Evolutionary conservation across 2,888 invertebrate genomes (phyloP).

Genomic region (Acrocera orbiculus): DNA sequence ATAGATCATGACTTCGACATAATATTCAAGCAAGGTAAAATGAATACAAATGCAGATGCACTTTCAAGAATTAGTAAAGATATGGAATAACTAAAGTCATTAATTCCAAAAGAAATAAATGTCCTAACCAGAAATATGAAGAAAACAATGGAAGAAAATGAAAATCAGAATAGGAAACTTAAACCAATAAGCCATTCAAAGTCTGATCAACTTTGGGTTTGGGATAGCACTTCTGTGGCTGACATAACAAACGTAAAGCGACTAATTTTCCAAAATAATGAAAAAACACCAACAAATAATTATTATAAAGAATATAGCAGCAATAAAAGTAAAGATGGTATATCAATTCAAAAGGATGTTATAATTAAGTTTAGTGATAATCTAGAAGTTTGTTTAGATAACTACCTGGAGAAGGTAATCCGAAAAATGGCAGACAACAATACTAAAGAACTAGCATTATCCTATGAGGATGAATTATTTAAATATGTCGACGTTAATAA

Average conservation of each 20-base stretch:
- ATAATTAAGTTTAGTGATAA: not conserved
- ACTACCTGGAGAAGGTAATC: not conserved
- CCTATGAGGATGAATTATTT: not conserved
- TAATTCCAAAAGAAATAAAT: no score
- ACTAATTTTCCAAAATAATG: not conserved
- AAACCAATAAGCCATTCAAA: not conserved
- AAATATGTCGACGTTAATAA: not conserved
- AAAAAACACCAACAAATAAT: not conserved
- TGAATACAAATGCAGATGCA: conserved; percentile 3
- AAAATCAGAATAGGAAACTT: not conserved
- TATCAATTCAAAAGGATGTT: not conserved
- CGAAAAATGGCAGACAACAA: not conserved
- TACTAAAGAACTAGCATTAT: not conserved
- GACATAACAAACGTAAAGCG: not conserved
- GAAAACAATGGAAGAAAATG: no score
- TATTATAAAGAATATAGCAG: not conserved
- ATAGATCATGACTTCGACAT: conserved; percentile 2
- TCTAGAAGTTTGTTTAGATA: not conserved
- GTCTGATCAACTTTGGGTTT: not conserved
- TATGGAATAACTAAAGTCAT: not conserved
- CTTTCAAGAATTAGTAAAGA: not conserved
- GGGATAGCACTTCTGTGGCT: not conserved
- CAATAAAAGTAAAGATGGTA: not conserved
- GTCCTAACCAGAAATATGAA: no score
- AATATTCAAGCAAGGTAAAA: not conserved